These are phyloP conservation scores for Polymixis flavicincta DNA, from an alignment of 2,888 invertebrate genomes.

Conservation along the genomic window DNA sequence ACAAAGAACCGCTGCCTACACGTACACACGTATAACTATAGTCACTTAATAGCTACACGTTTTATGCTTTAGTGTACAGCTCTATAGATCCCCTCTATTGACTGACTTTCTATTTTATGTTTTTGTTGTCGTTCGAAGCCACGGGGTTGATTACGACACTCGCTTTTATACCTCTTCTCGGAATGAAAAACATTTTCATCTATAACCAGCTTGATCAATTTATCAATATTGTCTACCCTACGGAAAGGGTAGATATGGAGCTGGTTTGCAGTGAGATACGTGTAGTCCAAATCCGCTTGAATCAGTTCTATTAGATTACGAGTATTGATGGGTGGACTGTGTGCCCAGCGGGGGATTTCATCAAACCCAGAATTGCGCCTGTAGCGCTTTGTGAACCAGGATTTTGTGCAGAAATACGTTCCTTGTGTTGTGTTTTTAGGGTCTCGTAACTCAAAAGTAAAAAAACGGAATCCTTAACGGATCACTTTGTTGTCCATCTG, in stretches of 20 bases:
- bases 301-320: constrained; percentile 48
- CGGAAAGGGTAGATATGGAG: constrained; percentile 29
- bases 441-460: too few species aligned
- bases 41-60: constrained; percentile 48
- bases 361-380: constrained; percentile 22
- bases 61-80: constrained; percentile 36
- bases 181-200: constrained; percentile 22
- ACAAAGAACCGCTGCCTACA: constrained; percentile 57
- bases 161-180: neutral
- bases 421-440: neutral
- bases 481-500: too few species aligned
- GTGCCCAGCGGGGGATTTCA: constrained; percentile 46
- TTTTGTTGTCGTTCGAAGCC: constrained; percentile 44
- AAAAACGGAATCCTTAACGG: too few species aligned
- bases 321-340: constrained; percentile 34
- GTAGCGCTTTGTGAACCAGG: neutral
- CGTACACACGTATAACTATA: constrained; percentile 39
- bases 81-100: constrained; percentile 28
- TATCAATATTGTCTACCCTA: constrained; percentile 21
- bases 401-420: constrained; percentile 1
- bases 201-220: constrained; percentile 4
- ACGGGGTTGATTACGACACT: constrained; percentile 17
- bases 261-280: constrained; percentile 17
- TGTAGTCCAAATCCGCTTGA: constrained; percentile 28
- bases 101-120: constrained; percentile 47